Evolutionary conservation across 2,113 vertebrate species (phyloP).

Genomic region (Sterna hirundo): DNA sequence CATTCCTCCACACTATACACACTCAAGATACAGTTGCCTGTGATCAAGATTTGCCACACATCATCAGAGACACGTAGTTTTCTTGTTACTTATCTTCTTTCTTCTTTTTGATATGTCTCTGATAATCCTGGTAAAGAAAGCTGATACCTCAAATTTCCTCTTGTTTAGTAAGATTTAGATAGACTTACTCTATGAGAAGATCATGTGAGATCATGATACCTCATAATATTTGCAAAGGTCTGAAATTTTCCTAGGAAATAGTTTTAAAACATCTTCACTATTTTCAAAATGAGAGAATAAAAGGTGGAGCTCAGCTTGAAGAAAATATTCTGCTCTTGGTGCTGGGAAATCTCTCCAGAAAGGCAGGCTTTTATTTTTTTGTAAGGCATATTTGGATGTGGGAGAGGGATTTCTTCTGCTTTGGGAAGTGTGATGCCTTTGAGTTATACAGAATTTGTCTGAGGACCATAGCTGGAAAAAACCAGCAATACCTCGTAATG

Average conservation of each 20-base stretch:
- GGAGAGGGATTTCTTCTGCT: neutral
- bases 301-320: neutral
- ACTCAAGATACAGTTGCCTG: neutral
- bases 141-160: neutral
- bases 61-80: neutral
- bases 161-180: neutral
- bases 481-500: accelerated
- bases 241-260: neutral
- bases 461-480: neutral
- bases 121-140: neutral
- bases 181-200: neutral
- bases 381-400: neutral
- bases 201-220: neutral
- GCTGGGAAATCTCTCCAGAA: neutral
- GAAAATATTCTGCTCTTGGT: neutral
- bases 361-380: neutral
- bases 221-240: neutral
- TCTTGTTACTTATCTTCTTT: neutral
- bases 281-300: neutral
- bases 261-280: neutral
- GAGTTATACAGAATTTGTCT: neutral
- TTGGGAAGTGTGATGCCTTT: neutral
- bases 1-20: neutral
- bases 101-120: neutral
- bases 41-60: neutral